Base-by-base conservation (phyloP, 37 sponge, comb jelly and placozoan species). In the Hexactinellida sp. region DNA sequence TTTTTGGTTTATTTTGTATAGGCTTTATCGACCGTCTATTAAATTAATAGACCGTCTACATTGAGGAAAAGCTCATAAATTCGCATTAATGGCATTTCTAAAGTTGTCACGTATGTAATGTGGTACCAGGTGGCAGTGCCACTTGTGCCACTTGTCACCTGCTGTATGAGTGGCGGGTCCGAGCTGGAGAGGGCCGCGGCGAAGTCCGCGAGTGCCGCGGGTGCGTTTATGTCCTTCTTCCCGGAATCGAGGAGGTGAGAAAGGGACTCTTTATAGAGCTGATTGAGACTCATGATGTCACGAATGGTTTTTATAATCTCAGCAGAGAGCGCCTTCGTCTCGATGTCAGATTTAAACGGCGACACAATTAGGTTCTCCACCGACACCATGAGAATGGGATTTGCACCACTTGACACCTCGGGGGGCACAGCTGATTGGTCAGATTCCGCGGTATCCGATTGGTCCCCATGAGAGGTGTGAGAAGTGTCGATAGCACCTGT, bases 231-330 rank as follows among this genome's bases (percentile, higher is more conserved):
- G 24, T 91, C 91, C 85, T 91, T 95, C 86, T 91, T 88, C 0
- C 92, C 93, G 0, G 90, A 88, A 32, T 94, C 95, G 85, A 94
- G 55, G 39, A 94, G 55, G 85, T 94, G 93, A 0, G 92, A 88
- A 35, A 94, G 51, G 13, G 93, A 87, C 88, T 94, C 95, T 35
- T 84, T 91, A 86, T 93, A 97, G 36, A 97, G 83, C 21, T 95
- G 95, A 84, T 93, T 97, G 38, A 91, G 87, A 23, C 88, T 88
- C 37, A 97, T 90, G 41, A 97, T 91, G 84, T 97, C 95, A 0
- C 98, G 89, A 36, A 97, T 90, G 35, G 98, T 97, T 51, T 97
- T 93, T 39, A 97, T 90, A 5, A 97, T 89, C 84, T 97, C 98
- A 37, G 93, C 95, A 52, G 93, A 90, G 0, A 97, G 39, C 36